phyloP scores from a whole-genome alignment of 2,888 invertebrate genomes.

The Aromia moschata region DNA sequence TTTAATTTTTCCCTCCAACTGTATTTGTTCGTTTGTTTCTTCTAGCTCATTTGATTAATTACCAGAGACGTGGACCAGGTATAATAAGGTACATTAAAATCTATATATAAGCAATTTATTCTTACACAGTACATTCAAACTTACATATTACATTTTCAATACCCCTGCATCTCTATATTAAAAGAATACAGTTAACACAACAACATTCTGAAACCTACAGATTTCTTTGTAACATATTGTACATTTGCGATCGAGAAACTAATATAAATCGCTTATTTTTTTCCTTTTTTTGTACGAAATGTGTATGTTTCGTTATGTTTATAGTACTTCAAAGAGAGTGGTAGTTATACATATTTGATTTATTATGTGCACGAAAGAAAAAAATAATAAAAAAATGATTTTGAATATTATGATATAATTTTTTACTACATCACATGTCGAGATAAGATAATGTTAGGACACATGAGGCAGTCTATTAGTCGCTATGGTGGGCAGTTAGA shows the following conservation, averaged over 20 bases:
- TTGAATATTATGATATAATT: constrained; percentile 34
- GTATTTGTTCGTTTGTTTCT: too few relatives aligned
- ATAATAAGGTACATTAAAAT: not conserved
- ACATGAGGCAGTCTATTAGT: constrained; percentile 34
- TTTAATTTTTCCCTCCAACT: too few relatives aligned
- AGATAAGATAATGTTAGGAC: constrained; percentile 22
- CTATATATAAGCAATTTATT: constrained; percentile 62
- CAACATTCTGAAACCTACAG: constrained; percentile 53
- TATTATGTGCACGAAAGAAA: constrained; percentile 58
- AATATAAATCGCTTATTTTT: constrained; percentile 48
- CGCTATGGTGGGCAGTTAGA: constrained; percentile 51
- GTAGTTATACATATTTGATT: constrained; percentile 51
- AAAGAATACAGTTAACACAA: constrained; percentile 46
- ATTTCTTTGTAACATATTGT: constrained; percentile 45
- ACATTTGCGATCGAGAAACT: constrained; percentile 45
- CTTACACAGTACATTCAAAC: constrained; percentile 62
- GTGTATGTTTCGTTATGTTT: constrained; percentile 51
- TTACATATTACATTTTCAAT: constrained; percentile 57
- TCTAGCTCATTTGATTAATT: not conserved
- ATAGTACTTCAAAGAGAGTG: constrained; percentile 53
- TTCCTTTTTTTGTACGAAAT: constrained; percentile 46
- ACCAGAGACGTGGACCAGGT: not conserved
- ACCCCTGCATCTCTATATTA: constrained; percentile 48
- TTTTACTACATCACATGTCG: constrained; percentile 31
- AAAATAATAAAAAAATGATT: constrained; percentile 52